Evolutionary conservation across 1,140 invertebrate genomes (phyloP), one percentile per base, ranked within the genome.

Genomic region (Drosophila sp.): DNA sequence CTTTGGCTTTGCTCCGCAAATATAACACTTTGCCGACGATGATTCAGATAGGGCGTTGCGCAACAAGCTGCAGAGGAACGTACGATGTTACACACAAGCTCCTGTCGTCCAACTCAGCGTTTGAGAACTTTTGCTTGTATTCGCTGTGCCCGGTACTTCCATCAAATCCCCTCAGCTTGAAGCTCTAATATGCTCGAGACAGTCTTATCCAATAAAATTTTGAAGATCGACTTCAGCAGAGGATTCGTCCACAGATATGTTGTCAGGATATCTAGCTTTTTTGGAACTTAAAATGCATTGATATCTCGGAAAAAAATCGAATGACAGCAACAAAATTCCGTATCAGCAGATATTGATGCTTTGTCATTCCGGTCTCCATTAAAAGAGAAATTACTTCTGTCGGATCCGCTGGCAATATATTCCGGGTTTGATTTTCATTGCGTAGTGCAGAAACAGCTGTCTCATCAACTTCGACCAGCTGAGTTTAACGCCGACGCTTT

Each of bases 91-190:
- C 44, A 40, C 58, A 68, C 7, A 69, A 23, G 33, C 30, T 61
- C 6, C 1, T 29, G 10, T 65, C 61, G 27, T n/a, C 25, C 11
- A 44, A 29, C 44, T 57, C 10, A 23, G 27, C 50, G 38, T 54
- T 55, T 1, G 23, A 17, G 5, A 61, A 7, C 29, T 41, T 68
- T 32, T 68, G 57, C 23, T 70, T 70, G 30, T 64, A 64, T 30
- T 70, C 55, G 7, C 30, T 44, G 47, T 70, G 68, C 1, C 58
- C 58, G 1, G 66, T 64, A 10, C 68, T 70, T 17, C 67, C 40
- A 29, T 57, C 60, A 44, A 57, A 57, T 6, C 67, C 60, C 67
- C 67, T 33, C 35, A 27, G 23, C 25, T 25, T 72, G 56, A 58
- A 68, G 60, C 25, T 65, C n/a, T 25, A 69, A 8, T 30, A 63